Base-by-base conservation (phyloP, 2,113 vertebrate species). In the Ciconia stormi region DNA sequence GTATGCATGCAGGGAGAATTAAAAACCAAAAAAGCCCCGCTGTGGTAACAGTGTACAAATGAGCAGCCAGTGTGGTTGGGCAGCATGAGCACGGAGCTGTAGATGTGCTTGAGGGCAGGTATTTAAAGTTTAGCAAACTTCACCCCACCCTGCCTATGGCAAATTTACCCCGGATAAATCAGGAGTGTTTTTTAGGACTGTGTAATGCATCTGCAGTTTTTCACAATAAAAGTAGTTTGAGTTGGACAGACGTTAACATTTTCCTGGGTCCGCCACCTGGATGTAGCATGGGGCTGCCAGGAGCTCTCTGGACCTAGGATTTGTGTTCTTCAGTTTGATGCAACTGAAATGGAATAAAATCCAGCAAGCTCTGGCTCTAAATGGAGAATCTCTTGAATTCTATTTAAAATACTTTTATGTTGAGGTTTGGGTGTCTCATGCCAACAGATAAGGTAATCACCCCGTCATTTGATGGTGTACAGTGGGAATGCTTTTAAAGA, bases 211-310 rank as follows among this genome's bases (percentile, higher is more conserved):
- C 66, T 67, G 55, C 69, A 50, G 22, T 19, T 81, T 63, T 92
- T 70, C 32, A 44, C 36, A n/a, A 1, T 53, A 29, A 26, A 11
- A 79, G 20, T 25, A 34, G 26, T 15, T 80, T 66, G 20, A 44
- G 76, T 63, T 80, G n/a, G 13, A 22, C 18, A 46, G 47, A 20
- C 8, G 5, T 67, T 40, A 32, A 38, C 13, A 10, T 59, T 49
- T 65, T 56, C 0, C 0, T 36, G 71, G 34, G 13, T 42, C 44
- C 1, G 4, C 10, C 14, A 13, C 36, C 18, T 58, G 38, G 44
- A 18, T 67, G 66, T 46, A 36, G 29, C 13, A 3, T 6, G 30
- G 36, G 36, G 23, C 36, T 40, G 19, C 38, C 26, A 11, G 66
- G 46, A 78, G 32, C 30, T 53, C 27, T 76, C 47, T 52, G 23